Percentiles rank a stretch among this genome's conserved stretches.
These are phyloP conservation scores for Autographa gamma DNA, from an alignment of 2,888 invertebrate species.

Conservation along the genomic window DNA sequence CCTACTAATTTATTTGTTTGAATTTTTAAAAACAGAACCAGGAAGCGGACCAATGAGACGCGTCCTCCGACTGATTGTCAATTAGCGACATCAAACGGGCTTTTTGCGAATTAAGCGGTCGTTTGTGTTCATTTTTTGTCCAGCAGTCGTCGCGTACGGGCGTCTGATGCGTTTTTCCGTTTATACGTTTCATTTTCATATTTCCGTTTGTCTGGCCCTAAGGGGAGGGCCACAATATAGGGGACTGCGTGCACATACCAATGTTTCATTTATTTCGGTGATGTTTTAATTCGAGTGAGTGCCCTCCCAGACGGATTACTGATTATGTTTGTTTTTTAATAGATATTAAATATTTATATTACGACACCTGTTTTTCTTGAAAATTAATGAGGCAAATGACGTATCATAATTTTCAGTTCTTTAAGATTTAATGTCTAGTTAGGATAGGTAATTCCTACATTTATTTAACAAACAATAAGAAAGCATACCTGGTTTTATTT, in stretches of 20 bases:
- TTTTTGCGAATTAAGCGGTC: slow-evolving; percentile 89
- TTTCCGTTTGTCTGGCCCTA: slow-evolving; percentile 86
- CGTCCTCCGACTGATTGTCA: slow-evolving; percentile 88
- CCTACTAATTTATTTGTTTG: slow-evolving; percentile 85
- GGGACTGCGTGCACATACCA: slow-evolving; percentile 60
- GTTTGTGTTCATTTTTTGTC: slow-evolving; percentile 87
- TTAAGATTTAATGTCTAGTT: neutral
- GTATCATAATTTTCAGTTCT: too few relatives aligned
- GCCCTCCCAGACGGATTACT: slow-evolving; percentile 62
- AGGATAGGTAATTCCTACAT: neutral
- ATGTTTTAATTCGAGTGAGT: slow-evolving; percentile 80
- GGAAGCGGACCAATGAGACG: slow-evolving; percentile 86
- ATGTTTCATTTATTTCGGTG: slow-evolving; percentile 68
- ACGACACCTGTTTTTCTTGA: neutral
- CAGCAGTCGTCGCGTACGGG: slow-evolving; percentile 75
- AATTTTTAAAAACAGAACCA: slow-evolving; percentile 87
- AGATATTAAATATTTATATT: neutral
- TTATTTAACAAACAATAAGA: too few relatives aligned
- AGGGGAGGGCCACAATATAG: slow-evolving; percentile 73
- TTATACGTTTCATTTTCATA: slow-evolving; percentile 87
- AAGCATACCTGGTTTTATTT: too few relatives aligned
- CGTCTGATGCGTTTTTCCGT: slow-evolving; percentile 86
- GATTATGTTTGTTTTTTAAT: slow-evolving; percentile 20
- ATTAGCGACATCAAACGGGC: slow-evolving; percentile 89
- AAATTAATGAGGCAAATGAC: neutral